Percentiles rank a stretch among this genome's conserved stretches.
phyloP scores from a whole-genome alignment of 1,140 invertebrate species.

The Oedothorax gibbosus region DNA sequence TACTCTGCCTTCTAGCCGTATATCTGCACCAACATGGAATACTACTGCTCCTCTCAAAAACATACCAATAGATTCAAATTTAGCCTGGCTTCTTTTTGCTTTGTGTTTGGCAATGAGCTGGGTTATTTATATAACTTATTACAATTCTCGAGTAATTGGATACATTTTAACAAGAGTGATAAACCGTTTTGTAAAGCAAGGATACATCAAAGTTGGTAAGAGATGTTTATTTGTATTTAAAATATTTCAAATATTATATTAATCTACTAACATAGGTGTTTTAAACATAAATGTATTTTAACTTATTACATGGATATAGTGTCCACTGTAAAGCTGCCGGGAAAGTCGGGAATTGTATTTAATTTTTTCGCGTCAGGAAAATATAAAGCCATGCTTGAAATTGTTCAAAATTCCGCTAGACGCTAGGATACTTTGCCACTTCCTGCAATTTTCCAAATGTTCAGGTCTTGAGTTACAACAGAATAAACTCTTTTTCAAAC shows the following conservation, averaged over 20 bases:
- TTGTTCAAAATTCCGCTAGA: too few relatives aligned
- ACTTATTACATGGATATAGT: too few relatives aligned
- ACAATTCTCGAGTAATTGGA: constrained; percentile 92
- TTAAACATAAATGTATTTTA: not conserved
- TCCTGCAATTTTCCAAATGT: too few relatives aligned
- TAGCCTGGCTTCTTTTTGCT: constrained; percentile 83
- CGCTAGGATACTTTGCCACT: too few relatives aligned
- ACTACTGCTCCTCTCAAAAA: constrained; percentile 61
- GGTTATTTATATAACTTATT: constrained; percentile 95
- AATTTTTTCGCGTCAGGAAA: too few relatives aligned
- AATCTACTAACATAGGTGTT: constrained; percentile 26
- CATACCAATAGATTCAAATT: constrained; percentile 76
- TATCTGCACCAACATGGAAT: constrained; percentile 50
- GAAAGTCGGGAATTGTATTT: too few relatives aligned
- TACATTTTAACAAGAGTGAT: constrained; percentile 89
- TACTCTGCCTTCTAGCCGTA: constrained; percentile 18
- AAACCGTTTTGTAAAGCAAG: constrained; percentile 81
- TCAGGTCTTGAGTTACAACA: too few relatives aligned
- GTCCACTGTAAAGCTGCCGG: too few relatives aligned
- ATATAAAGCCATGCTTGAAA: too few relatives aligned
- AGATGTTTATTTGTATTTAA: constrained; percentile 57
- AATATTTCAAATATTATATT: not conserved
- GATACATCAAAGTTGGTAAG: constrained; percentile 86
- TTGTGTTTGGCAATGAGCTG: constrained; percentile 84
- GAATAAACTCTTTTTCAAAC: too few relatives aligned